phyloP scores from a whole-genome alignment of 2,888 invertebrate species.

The Glaucopsyche alexis region DNA sequence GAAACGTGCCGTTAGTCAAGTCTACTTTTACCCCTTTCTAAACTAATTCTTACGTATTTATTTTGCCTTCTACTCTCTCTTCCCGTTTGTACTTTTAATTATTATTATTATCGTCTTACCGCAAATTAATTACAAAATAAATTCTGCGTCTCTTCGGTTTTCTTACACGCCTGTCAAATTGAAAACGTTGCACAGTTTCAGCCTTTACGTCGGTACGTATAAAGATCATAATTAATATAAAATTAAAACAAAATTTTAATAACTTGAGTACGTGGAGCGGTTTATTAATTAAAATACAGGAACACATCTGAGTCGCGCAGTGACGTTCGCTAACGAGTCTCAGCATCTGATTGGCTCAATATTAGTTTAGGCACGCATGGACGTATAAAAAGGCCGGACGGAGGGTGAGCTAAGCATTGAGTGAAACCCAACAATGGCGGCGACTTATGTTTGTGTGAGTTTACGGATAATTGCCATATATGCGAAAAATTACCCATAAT shows the following conservation, averaged over 20 bases:
- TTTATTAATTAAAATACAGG: slow-evolving; percentile 28
- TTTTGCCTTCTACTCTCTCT: background rate
- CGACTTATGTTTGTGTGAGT: too few species aligned
- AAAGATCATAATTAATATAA: background rate
- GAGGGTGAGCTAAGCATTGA: too few species aligned
- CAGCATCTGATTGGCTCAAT: slow-evolving; percentile 52
- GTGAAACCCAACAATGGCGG: too few species aligned
- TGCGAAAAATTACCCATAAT: too few species aligned
- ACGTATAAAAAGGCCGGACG: too few species aligned
- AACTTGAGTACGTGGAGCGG: slow-evolving; percentile 6
- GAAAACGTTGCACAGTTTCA: background rate
- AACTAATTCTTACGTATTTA: background rate
- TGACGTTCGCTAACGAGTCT: slow-evolving; percentile 36
- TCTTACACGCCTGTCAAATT: background rate
- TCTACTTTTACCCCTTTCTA: background rate
- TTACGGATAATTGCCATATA: too few species aligned
- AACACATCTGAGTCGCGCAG: slow-evolving; percentile 24
- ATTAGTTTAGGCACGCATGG: slow-evolving; percentile 62
- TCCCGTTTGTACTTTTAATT: background rate
- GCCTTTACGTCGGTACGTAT: background rate
- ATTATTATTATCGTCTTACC: background rate
- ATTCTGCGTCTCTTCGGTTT: background rate
- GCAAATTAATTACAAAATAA: background rate
- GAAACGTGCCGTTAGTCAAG: too few species aligned
- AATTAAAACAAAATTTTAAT: slow-evolving; percentile 17